Evolutionary conservation across 2,888 invertebrate genomes (phyloP).

Genomic region (Phanerotoma sp.): DNA sequence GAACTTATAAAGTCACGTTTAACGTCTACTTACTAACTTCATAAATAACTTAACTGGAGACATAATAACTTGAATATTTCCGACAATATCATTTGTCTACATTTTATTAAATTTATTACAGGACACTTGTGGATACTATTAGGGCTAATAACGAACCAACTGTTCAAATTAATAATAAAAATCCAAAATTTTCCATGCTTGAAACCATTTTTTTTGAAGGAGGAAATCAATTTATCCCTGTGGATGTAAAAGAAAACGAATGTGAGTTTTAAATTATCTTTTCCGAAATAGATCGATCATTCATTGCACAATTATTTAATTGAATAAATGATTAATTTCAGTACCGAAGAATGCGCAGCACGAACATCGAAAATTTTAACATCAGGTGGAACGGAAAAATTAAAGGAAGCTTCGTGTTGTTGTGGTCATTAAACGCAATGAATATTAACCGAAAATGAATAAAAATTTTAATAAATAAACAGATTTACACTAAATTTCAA

Average conservation of each 20-base stretch:
- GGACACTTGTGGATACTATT: no score
- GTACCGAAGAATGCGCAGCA: not conserved
- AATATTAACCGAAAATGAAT: not conserved
- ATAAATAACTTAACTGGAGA: no score
- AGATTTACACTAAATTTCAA: conserved; percentile 11
- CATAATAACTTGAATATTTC: no score
- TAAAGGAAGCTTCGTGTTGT: not conserved
- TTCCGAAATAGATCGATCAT: not conserved
- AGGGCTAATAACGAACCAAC: no score
- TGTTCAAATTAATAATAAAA: not conserved
- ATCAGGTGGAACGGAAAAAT: no score
- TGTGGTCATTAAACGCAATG: not conserved
- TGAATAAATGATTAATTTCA: not conserved
- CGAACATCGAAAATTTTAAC: not conserved
- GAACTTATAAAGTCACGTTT: no score
- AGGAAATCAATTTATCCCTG: conserved; percentile 15
- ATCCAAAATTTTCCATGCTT: not conserved
- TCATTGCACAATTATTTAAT: not conserved
- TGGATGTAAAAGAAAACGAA: conserved; percentile 23
- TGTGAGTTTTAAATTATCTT: conserved; percentile 20
- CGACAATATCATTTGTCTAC: no score
- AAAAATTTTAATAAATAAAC: not conserved
- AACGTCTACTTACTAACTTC: no score
- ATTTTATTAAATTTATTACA: no score
- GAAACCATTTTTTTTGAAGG: not conserved